Conservation (phyloP, 2,797 vertebrate genomes). For the Geotrypetes seraphini region DNA sequence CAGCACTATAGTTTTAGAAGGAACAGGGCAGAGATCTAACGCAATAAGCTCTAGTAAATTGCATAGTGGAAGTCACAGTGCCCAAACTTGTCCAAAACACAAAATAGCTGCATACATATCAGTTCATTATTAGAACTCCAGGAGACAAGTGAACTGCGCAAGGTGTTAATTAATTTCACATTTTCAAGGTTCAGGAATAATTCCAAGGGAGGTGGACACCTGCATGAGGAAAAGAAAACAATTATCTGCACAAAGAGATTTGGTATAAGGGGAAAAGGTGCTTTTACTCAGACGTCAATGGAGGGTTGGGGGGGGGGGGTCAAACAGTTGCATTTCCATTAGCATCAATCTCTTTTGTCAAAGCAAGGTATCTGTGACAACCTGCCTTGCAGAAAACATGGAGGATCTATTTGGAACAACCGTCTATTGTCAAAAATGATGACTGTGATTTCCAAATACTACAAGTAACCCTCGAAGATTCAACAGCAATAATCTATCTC, state of each 20-base stretch:
- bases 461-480: too few species aligned
- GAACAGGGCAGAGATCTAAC: neutral
- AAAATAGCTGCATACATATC: constrained; percentile 36
- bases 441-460: constrained; percentile 23
- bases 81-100: constrained; percentile 42
- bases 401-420: constrained; percentile 1
- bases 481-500: too few species aligned
- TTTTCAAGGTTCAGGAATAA: constrained; percentile 40
- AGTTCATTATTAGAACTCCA: constrained; percentile 40
- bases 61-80: constrained; percentile 28
- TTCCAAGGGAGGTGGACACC: constrained; percentile 29
- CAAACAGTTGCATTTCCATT: constrained; percentile 19
- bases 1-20: constrained; percentile 3
- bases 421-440: constrained; percentile 28
- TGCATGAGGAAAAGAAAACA: constrained; percentile 22
- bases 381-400: constrained; percentile 13
- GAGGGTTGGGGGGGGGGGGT: too few species aligned
- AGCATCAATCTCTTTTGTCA: constrained; percentile 12
- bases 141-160: constrained; percentile 34
- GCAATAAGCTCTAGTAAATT: constrained; percentile 10
- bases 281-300: constrained; percentile 13
- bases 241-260: constrained; percentile 6
- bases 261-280: constrained; percentile 10
- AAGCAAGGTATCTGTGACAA: constrained; percentile 23
- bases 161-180: constrained; percentile 55